Evolutionary conservation across 2,888 invertebrate species (phyloP), one percentile per base, ranked within the genome.

Genomic region (Coenonympha arcania): DNA sequence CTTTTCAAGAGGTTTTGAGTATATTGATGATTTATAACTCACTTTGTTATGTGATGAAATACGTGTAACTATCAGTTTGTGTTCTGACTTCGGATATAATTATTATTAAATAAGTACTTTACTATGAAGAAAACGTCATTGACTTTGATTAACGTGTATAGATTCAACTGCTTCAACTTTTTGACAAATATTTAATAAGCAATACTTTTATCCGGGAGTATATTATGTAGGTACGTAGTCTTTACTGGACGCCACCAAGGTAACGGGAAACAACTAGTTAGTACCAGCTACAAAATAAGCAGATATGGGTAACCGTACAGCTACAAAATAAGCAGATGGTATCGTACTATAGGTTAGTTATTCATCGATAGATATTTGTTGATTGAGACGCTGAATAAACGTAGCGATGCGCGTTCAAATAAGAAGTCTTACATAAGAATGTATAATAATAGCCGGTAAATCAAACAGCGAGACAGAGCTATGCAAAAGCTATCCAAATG

Each of bases 401-500:
- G 15, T 11, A 31, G 8, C 31, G 15, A 30, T 20, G 24, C 11
- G 33, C 13, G 8, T 24, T 36, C n/a, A 33, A 22, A 26, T 15
- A 40, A 40, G 18, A 28, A 1, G 13, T 15, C 4, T 4, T 13
- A 9, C 15, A 24, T 20, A 36, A 39, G 31, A 8, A 16, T 16
- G 24, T 22, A 39, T 5, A 30, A 33, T 31, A 43, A 33, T 43
- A 26, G 20, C 18, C 5, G 30, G 13, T 49, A 53, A 53, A 46
- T 49, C 36, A 45, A 53, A 37, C 45, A 15, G 5, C 28, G 26
- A 13, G 36, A 16, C 31, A 34, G 6, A 15, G 11, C 39, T 28
- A 37, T 22, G 37, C 48, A 37, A 40, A 22, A 42, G 42, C 54
- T 43, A 52, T 55, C 52, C 39, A 49, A 55, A 55, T 50, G 46